Conservation (phyloP, 53 echinoderm and acorn worm genomes). For the Zoroaster sp. region DNA sequence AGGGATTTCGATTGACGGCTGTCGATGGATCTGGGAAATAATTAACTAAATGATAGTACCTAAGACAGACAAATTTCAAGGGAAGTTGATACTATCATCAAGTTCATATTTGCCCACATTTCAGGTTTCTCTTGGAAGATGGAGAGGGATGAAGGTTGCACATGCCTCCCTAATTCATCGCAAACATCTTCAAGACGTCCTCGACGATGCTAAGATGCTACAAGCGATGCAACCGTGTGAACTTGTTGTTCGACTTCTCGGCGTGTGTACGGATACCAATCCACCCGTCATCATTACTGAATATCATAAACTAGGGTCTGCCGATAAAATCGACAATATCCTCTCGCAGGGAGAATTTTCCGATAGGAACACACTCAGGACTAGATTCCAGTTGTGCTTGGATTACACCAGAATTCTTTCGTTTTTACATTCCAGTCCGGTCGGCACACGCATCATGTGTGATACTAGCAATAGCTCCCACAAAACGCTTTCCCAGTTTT, state of each 20-base stretch:
- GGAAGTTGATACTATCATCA: too few relatives aligned
- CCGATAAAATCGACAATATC: slow-evolving; percentile 32
- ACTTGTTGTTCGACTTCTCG: slow-evolving; percentile 35
- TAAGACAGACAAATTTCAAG: too few relatives aligned
- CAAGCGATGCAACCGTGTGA: slow-evolving; percentile 34
- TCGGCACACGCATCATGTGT: slow-evolving; percentile 57
- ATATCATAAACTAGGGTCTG: slow-evolving; percentile 48
- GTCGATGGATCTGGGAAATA: too few relatives aligned
- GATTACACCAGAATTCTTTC: slow-evolving; percentile 41
- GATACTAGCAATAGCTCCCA: slow-evolving; percentile 46
- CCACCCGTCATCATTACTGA: slow-evolving; percentile 35
- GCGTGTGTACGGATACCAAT: slow-evolving; percentile 10
- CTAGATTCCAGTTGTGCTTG: slow-evolving; percentile 46
- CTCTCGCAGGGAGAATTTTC: not conserved
- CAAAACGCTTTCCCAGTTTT: slow-evolving; percentile 60
- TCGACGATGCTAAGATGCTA: slow-evolving; percentile 52
- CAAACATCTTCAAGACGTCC: slow-evolving; percentile 34
- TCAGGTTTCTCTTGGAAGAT: slow-evolving; percentile 58
- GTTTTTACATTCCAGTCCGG: slow-evolving; percentile 46
- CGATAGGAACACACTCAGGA: slow-evolving; percentile 12
- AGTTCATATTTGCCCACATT: too few relatives aligned
- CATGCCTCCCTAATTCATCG: slow-evolving; percentile 18
- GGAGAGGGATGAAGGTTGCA: slow-evolving; percentile 26
- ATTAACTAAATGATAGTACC: too few relatives aligned
- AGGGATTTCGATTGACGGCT: too few relatives aligned